These are phyloP conservation scores for Aplysia californica DNA, from an alignment of 1,140 invertebrate genomes.

Conservation along the genomic window DNA sequence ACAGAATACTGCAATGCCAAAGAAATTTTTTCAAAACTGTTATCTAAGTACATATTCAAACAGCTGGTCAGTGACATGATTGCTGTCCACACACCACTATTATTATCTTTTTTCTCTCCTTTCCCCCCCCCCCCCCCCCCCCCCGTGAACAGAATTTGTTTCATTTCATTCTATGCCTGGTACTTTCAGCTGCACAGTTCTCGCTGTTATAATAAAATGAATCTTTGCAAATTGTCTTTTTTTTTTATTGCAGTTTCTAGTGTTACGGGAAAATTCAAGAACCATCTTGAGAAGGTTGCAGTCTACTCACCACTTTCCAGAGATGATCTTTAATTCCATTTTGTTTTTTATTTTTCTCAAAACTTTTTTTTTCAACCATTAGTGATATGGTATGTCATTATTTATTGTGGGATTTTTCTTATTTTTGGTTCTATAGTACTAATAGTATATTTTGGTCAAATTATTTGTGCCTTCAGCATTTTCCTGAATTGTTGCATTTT, in stretches of 20 bases:
- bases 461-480: too few relatives aligned
- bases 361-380: too few relatives aligned
- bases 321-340: slow-evolving; percentile 9
- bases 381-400: too few relatives aligned
- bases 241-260: slow-evolving; percentile 20
- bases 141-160: neutral
- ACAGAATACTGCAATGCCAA: too few relatives aligned
- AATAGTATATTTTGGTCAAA: too few relatives aligned
- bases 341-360: neutral
- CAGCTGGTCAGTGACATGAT: too few relatives aligned
- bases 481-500: too few relatives aligned
- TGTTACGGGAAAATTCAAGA: slow-evolving; percentile 23
- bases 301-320: slow-evolving; percentile 8
- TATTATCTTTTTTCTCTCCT: neutral
- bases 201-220: too few relatives aligned
- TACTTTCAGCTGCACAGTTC: neutral
- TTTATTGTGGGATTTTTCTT: neutral
- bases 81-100: neutral
- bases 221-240: neutral
- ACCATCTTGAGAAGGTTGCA: slow-evolving; percentile 25
- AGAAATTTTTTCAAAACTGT: too few relatives aligned
- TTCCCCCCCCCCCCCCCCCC: neutral
- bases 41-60: too few relatives aligned
- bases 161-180: neutral
- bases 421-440: neutral